Evolutionary conservation across 2,888 invertebrate genomes (phyloP).

Genomic region (Acleris emargana): DNA sequence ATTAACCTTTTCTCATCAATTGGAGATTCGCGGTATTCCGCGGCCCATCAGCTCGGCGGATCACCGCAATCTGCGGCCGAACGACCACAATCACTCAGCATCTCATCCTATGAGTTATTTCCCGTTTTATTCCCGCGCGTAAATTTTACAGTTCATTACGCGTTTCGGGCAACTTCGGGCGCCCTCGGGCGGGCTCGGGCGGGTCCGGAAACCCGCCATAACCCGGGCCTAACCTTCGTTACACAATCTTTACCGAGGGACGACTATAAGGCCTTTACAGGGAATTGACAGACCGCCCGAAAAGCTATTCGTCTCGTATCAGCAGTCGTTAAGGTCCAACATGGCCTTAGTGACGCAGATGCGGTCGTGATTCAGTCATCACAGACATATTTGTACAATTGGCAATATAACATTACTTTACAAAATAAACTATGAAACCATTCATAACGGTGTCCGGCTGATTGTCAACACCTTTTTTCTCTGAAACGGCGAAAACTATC

Average conservation of each 20-base stretch:
- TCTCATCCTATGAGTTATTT: slow-evolving; percentile 21
- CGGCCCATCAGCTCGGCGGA: not conserved
- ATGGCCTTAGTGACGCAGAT: no score
- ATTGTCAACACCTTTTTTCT: no score
- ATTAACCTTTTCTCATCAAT: no score
- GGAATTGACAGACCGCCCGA: not conserved
- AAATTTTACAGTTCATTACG: slow-evolving; percentile 22
- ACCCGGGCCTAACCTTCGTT: slow-evolving; percentile 13
- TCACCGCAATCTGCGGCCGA: slow-evolving; percentile 6
- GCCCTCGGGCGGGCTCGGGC: no score
- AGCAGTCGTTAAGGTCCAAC: no score
- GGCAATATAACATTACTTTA: no score
- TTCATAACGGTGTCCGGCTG: no score
- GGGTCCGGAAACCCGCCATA: slow-evolving; percentile 6
- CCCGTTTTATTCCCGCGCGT: slow-evolving; percentile 23
- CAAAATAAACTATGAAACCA: no score
- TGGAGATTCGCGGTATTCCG: no score
- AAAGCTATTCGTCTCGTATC: slow-evolving; percentile 5
- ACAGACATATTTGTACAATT: no score
- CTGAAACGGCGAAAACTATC: no score
- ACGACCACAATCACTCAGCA: slow-evolving; percentile 20
- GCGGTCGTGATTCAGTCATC: no score
- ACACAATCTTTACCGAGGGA: slow-evolving; percentile 10
- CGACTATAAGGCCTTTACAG: not conserved
- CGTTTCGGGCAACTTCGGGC: not conserved